These are phyloP conservation scores for Pecten maximus DNA, from an alignment of 2,888 invertebrate species.

Conservation along the genomic window DNA sequence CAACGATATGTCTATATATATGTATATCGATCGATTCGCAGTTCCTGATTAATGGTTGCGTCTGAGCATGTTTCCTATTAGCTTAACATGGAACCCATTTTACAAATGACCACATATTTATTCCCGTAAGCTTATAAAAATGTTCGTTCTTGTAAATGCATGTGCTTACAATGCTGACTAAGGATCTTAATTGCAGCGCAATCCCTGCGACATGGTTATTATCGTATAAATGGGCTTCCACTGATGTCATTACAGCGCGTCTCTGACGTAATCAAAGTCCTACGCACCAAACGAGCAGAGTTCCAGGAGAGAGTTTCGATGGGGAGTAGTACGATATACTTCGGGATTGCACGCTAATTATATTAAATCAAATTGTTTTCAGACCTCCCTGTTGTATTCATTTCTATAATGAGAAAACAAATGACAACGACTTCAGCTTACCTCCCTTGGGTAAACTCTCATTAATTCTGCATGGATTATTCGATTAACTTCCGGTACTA, in stretches of 20 bases:
- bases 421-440: not conserved
- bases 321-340: not conserved
- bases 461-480: constrained; percentile 3
- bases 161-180: not conserved
- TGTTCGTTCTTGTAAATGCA: too few relatives aligned
- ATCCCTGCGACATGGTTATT: not conserved
- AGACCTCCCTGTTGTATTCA: not conserved
- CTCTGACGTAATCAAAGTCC: not conserved
- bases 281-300: not conserved
- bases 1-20: too few relatives aligned
- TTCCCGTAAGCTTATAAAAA: too few relatives aligned
- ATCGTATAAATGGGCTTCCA: not conserved
- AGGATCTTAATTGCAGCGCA: not conserved
- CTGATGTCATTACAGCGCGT: not conserved
- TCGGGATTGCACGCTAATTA: not conserved
- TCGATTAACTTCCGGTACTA: not conserved
- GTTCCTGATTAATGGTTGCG: too few relatives aligned
- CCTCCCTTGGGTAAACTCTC: not conserved
- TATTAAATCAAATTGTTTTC: constrained; percentile 20
- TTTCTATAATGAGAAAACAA: constrained; percentile 19
- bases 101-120: too few relatives aligned
- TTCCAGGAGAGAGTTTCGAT: not conserved
- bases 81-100: too few relatives aligned
- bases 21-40: too few relatives aligned
- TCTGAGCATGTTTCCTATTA: too few relatives aligned